phyloP scores from a whole-genome alignment of 2,797 vertebrate genomes.

The Apodemus agrarius region DNA sequence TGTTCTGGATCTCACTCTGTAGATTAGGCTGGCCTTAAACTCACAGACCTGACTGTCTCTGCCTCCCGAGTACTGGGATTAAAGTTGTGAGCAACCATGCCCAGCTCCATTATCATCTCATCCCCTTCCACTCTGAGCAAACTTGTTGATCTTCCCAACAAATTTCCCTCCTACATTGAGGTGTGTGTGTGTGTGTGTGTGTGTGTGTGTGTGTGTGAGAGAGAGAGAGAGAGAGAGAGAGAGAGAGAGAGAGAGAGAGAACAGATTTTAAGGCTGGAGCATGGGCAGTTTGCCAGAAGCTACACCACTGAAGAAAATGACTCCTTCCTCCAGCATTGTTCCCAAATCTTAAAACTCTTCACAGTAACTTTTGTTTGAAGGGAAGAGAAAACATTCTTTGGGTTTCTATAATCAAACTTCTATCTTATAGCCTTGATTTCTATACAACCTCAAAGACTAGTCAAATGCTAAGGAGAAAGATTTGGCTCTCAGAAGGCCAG shows the following conservation, averaged over 20 bases:
- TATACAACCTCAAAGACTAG: background rate
- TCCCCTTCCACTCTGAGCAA: background rate
- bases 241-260: background rate
- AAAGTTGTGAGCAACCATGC: background rate
- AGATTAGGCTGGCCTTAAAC: background rate
- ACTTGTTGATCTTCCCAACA: background rate
- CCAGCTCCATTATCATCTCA: background rate
- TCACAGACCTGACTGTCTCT: background rate
- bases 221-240: background rate
- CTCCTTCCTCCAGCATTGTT: background rate
- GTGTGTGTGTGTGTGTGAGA: background rate
- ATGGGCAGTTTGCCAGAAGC: background rate
- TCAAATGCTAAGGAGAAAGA: background rate
- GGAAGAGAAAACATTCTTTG: background rate
- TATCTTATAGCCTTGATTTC: background rate
- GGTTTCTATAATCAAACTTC: background rate
- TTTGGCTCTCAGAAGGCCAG: background rate
- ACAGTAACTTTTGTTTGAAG: slow-evolving; percentile 15
- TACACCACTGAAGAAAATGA: background rate
- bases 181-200: background rate
- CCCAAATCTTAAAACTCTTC: slow-evolving; percentile 15
- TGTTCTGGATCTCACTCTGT: background rate
- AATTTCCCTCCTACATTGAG: background rate
- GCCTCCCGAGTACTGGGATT: background rate
- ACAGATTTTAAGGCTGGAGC: background rate